Conservation (phyloP, 2,113 vertebrate species). For the Lontra canadensis region DNA sequence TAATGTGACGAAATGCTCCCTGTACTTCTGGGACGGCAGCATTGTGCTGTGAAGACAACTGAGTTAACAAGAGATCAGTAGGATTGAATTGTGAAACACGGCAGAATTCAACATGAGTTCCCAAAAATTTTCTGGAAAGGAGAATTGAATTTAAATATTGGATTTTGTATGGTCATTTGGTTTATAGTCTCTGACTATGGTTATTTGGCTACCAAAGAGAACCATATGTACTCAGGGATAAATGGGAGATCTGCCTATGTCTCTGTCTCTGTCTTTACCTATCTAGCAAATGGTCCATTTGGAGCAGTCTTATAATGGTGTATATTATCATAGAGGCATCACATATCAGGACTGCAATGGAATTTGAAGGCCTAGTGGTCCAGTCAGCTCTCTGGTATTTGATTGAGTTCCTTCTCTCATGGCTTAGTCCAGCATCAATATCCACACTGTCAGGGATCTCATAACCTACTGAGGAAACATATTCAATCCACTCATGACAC, state of each 20-base stretch:
- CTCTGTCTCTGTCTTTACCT: not conserved
- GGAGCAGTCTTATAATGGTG: not conserved
- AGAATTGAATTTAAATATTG: constrained; percentile 7
- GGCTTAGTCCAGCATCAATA: not conserved
- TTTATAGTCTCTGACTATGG: not conserved
- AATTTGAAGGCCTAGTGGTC: not conserved
- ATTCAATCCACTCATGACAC: not conserved
- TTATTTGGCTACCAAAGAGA: not conserved
- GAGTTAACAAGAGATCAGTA: not conserved
- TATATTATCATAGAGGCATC: not conserved
- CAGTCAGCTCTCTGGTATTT: not conserved
- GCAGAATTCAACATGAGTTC: not conserved
- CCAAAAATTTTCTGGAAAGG: not conserved
- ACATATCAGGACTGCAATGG: not conserved
- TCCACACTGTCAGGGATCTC: not conserved
- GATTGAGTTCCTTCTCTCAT: not conserved
- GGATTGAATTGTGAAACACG: not conserved
- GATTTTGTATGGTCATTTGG: not conserved
- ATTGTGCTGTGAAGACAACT: not conserved
- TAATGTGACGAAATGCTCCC: not conserved
- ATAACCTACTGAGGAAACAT: not conserved
- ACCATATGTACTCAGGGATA: not conserved
- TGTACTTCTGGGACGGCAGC: not conserved
- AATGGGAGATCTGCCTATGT: not conserved
- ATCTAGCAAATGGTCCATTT: not conserved